Evolutionary conservation across 2,113 vertebrate species (phyloP).

Genomic region (Euleptes europaea): DNA sequence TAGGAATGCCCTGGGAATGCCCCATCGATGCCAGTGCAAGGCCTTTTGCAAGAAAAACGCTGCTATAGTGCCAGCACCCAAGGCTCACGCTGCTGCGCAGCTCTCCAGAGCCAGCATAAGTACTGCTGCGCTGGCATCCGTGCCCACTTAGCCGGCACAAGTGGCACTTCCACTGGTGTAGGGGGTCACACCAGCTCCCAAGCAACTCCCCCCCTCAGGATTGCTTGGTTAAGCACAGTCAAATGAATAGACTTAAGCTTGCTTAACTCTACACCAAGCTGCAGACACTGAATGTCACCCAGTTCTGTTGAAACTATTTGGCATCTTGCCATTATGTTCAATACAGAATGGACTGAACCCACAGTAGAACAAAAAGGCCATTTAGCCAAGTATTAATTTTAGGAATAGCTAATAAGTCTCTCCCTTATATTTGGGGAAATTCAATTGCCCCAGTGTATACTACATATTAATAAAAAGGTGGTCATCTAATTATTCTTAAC

Average conservation of each 20-base stretch:
- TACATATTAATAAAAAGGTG: neutral
- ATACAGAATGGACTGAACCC: neutral
- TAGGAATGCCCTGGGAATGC: too few species aligned
- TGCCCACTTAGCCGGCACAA: too few species aligned
- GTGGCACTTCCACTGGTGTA: too few species aligned
- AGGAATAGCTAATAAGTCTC: neutral
- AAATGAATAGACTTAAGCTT: neutral
- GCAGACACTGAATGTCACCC: neutral
- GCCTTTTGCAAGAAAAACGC: too few species aligned
- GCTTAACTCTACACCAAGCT: neutral
- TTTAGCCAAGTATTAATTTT: neutral
- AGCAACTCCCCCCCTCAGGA: too few species aligned
- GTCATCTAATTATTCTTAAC: neutral
- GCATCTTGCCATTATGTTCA: neutral
- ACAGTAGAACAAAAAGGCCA: neutral
- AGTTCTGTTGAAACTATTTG: neutral
- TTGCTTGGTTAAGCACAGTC: neutral
- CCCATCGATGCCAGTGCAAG: too few species aligned
- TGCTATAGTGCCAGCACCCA: too few species aligned
- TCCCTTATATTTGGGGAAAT: neutral
- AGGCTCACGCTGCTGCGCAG: too few species aligned
- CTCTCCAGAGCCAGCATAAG: too few species aligned
- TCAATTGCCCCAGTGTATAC: neutral
- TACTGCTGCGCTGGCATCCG: too few species aligned
- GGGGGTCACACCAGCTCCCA: too few species aligned